Conservation (phyloP, 2,113 vertebrate species). For the Phrynocephalus versicolor region DNA sequence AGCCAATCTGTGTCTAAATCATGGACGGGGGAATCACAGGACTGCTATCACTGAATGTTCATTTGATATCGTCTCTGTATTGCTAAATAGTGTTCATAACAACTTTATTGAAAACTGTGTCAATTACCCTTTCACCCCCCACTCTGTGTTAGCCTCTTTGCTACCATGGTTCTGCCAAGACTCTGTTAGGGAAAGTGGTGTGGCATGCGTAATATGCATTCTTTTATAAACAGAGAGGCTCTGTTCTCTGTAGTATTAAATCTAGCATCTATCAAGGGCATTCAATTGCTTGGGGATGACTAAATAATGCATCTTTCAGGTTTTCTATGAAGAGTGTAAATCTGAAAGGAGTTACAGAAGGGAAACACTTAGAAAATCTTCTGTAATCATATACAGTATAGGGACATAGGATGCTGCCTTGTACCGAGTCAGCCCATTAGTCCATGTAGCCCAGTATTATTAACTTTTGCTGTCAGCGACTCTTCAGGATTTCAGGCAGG, state of each 20-base stretch:
- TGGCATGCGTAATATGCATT: background rate
- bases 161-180: background rate
- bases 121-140: background rate
- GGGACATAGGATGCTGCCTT: too few relatives aligned
- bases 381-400: background rate
- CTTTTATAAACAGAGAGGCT: background rate
- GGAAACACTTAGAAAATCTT: background rate
- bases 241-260: background rate
- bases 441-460: too few relatives aligned
- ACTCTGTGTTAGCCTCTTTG: background rate
- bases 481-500: too few relatives aligned
- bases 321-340: background rate
- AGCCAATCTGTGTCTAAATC: background rate
- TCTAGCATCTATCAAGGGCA: background rate
- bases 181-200: background rate
- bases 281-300: background rate
- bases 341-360: background rate
- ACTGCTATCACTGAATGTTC: background rate
- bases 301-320: background rate
- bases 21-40: background rate
- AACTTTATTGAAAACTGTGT: background rate
- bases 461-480: too few relatives aligned
- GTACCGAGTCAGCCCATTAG: too few relatives aligned
- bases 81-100: background rate
- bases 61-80: background rate